Conservation (phyloP, 2,888 invertebrate species). For the Oegoconia quadripuncta region DNA sequence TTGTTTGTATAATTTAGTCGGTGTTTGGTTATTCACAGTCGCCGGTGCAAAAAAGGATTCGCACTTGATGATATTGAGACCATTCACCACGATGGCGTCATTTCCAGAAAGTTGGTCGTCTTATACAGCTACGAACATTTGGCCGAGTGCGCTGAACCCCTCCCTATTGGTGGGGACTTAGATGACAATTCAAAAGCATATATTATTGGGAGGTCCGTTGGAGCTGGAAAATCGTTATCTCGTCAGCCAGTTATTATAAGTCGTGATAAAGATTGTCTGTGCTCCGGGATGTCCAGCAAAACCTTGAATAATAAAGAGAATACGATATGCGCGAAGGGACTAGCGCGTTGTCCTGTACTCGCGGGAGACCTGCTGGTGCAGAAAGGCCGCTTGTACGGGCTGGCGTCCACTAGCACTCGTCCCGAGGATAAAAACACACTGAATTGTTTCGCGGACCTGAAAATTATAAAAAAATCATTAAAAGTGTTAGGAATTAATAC, state of each 20-base stretch:
- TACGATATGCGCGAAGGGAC: constrained; percentile 48
- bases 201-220: constrained; percentile 51
- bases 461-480: no score
- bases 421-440: constrained; percentile 32
- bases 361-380: constrained; percentile 61
- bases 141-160: constrained; percentile 38
- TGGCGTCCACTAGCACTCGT: constrained; percentile 48
- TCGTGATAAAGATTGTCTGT: constrained; percentile 1
- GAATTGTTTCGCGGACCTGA: constrained; percentile 39
- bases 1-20: neutral
- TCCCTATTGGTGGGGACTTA: constrained; percentile 37
- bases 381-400: constrained; percentile 40
- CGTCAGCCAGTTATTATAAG: constrained; percentile 38
- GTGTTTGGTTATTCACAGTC: constrained; percentile 43
- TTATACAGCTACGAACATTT: constrained; percentile 48
- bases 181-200: constrained; percentile 29
- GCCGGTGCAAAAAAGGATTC: constrained; percentile 61
- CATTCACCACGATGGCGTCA: constrained; percentile 42
- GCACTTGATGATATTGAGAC: constrained; percentile 42
- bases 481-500: no score
- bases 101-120: constrained; percentile 48
- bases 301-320: constrained; percentile 18
- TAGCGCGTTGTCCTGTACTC: constrained; percentile 50
- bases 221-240: constrained; percentile 41
- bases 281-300: neutral